Conservation (phyloP, 2,888 invertebrate genomes). For the Pilophorus perplexus region DNA sequence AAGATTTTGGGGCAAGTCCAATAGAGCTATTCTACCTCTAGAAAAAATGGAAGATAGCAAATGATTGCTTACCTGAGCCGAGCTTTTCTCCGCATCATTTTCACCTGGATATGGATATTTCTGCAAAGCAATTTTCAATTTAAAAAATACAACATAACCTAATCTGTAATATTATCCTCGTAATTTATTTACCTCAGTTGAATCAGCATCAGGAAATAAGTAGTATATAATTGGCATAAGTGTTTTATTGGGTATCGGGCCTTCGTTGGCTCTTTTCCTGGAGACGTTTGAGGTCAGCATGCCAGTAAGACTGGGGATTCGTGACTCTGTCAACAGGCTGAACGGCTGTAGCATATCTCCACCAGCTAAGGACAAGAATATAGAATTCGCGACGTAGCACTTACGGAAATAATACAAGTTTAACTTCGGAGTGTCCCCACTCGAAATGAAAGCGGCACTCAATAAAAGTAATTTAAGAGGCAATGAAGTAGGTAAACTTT, state of each 20-base stretch:
- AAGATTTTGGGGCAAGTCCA: no score
- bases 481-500: no score
- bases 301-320: conserved; percentile 63
- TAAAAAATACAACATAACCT: not conserved
- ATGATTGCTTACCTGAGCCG: conserved; percentile 43
- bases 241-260: conserved; percentile 73
- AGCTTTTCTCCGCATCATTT: conserved; percentile 36
- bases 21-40: no score
- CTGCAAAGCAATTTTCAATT: conserved; percentile 47
- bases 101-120: conserved; percentile 52
- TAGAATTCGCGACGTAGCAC: not conserved
- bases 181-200: conserved; percentile 51
- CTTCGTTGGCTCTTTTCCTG: conserved; percentile 59
- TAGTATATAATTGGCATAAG: conserved; percentile 76
- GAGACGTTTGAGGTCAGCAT: conserved; percentile 59
- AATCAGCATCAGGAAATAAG: conserved; percentile 84
- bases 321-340: conserved; percentile 72
- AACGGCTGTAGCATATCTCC: conserved; percentile 54
- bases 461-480: no score
- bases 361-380: conserved; percentile 40
- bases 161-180: not conserved
- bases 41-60: no score
- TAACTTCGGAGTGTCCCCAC: no score
- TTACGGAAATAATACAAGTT: no score
- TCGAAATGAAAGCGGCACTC: no score